phyloP scores from a whole-genome alignment of 1,140 invertebrate species.

The Dendrolimus kikuchii region DNA sequence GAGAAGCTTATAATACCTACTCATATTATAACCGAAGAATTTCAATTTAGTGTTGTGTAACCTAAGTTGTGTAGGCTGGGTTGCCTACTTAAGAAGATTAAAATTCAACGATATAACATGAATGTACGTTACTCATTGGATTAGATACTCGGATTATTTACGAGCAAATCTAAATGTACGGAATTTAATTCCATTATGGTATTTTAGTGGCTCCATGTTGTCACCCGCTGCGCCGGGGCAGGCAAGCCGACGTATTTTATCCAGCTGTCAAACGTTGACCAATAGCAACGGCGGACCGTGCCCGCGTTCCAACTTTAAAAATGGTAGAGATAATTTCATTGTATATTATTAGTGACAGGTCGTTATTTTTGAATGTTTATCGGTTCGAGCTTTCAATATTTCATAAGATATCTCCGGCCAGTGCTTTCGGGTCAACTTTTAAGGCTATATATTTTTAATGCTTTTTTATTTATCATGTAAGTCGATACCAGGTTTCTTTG shows the following conservation, averaged over 20 bases:
- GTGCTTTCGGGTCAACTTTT: conserved; percentile 3
- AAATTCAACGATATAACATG: conserved; percentile 15
- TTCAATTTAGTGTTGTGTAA: no score
- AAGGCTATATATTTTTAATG: conserved; percentile 1
- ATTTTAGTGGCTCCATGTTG: conserved; percentile 62
- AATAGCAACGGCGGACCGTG: conserved; percentile 34
- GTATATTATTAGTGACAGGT: conserved; percentile 71
- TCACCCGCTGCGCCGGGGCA: conserved; percentile 58
- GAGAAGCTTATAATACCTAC: no score
- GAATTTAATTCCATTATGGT: conserved; percentile 72
- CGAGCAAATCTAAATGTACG: conserved; percentile 62
- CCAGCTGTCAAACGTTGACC: conserved; percentile 57
- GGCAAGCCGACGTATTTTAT: conserved; percentile 54
- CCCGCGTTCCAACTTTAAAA: conserved; percentile 55
- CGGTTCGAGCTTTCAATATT: conserved; percentile 52
- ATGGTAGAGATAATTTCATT: conserved; percentile 70
- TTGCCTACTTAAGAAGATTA: conserved; percentile 23
- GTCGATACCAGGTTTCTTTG: neutral
- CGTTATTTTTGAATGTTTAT: conserved; percentile 68
- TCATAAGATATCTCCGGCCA: conserved; percentile 29
- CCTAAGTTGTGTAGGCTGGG: no score
- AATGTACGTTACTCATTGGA: conserved; percentile 63
- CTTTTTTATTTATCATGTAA: neutral
- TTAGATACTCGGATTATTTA: conserved; percentile 69
- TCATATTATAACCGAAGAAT: no score